Conservation (phyloP, 2,888 invertebrate genomes). For the Torymus auratus region DNA sequence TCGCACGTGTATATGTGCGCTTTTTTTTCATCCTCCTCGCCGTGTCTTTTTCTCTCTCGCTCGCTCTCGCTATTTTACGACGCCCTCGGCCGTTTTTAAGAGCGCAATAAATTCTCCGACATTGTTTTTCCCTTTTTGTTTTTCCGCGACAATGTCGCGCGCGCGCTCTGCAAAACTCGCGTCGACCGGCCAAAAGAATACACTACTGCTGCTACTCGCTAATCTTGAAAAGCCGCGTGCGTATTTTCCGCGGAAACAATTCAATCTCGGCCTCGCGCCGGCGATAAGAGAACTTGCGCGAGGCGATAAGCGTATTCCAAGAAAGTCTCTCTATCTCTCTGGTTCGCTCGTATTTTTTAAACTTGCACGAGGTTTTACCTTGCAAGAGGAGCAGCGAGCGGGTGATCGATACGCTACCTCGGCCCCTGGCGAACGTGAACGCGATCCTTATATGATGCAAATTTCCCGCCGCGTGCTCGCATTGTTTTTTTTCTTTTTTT, state of each 20-base stretch:
- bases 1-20: too few species aligned
- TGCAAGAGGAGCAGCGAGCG: conserved; percentile 3
- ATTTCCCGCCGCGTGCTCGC: conserved; percentile 58
- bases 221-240: not conserved
- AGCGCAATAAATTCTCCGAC: conserved; percentile 27
- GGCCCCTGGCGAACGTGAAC: conserved; percentile 59
- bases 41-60: not conserved
- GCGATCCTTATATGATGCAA: conserved; percentile 67
- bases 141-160: conserved; percentile 12
- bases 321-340: conserved; percentile 16
- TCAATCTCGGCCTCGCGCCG: conserved; percentile 26
- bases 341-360: not conserved
- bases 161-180: not conserved
- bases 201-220: not conserved
- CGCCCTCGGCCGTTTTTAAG: conserved; percentile 2
- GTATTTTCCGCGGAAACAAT: conserved; percentile 40
- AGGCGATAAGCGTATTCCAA: conserved; percentile 40
- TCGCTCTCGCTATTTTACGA: conserved; percentile 12
- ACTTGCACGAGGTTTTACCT: conserved; percentile 31
- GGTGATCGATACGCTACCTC: conserved; percentile 38
- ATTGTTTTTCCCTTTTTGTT: conserved; percentile 26
- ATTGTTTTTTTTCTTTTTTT: conserved; percentile 16
- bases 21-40: too few species aligned
- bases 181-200: not conserved
- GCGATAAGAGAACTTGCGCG: conserved; percentile 41